Percentiles rank a stretch among this genome's conserved stretches.
These are phyloP conservation scores for Anodontia alba DNA, from an alignment of 2,888 invertebrate genomes.

Conservation along the genomic window DNA sequence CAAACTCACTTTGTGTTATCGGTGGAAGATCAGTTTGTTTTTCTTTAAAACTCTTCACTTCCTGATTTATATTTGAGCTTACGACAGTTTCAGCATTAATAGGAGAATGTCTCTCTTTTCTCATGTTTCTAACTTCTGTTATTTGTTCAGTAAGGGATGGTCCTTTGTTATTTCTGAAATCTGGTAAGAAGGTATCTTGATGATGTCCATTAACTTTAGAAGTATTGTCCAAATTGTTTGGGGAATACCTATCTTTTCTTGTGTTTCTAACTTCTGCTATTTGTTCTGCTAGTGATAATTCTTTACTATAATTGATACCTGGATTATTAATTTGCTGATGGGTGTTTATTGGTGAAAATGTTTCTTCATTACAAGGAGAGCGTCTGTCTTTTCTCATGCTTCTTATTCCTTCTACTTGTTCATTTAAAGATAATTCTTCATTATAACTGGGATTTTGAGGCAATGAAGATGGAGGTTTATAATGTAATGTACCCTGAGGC, in stretches of 20 bases:
- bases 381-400: neutral
- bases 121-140: constrained; percentile 18
- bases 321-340: too few species aligned
- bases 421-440: neutral
- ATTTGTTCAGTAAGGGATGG: constrained; percentile 18
- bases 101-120: constrained; percentile 17
- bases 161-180: neutral
- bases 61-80: neutral
- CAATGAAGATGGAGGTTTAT: neutral
- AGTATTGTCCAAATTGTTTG: neutral
- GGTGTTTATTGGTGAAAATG: neutral
- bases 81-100: neutral
- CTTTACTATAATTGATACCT: neutral
- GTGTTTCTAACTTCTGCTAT: constrained; percentile 21
- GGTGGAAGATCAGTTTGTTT: neutral
- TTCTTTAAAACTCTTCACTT: too few species aligned
- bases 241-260: constrained; percentile 13
- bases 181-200: too few species aligned
- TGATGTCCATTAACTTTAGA: neutral
- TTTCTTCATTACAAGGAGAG: neutral
- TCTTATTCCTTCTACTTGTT: neutral
- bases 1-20: neutral
- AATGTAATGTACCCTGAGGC: neutral
- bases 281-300: constrained; percentile 5
- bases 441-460: neutral